Base-by-base conservation (phyloP, 1,140 invertebrate species). In the Achroia grisella region DNA sequence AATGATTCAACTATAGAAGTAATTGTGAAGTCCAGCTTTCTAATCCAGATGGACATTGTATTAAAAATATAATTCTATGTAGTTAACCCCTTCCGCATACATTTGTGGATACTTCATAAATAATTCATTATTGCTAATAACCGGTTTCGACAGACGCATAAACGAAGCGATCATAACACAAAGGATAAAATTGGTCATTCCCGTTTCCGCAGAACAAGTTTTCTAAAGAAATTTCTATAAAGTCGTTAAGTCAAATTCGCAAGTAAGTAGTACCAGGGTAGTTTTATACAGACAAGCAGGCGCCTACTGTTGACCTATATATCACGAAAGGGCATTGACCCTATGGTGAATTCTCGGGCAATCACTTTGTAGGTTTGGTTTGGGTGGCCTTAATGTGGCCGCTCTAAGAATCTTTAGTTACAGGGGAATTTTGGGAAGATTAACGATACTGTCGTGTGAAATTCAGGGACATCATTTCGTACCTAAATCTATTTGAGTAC, bases 301-400 rank as follows among this genome's bases (percentile, higher is more conserved):
- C 79, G 76, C 79, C 76, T 74, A 59, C 60, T 44, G 61, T 67
- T 83, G 76, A 83, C 79, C 79, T 70, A 83, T 80, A 79, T 80
- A 73, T 59, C 64, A 68, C 46, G 56, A 51, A 56, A 62, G 79
- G 73, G 62, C 75, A 67, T 77, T 79, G 71, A 83, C 75, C 73
- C 62, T 57, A 52, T 44, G 57, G 61, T 55, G 56, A 48, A 53
- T 61, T 64, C 62, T 69, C 62, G 63, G 57, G 67, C 48, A 50
- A 53, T 39, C 49, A 46, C 48, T 39, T 48, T 48, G 46, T 6
- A 23, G 17, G 2, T 23, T 23, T 23, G 17, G 17, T 23, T 23
- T 23, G 17, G 15, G 35, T 17, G 35, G 35, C 35, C 35, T 9
- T 37, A 15, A 37, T 37, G 35, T 23, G 4, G n/a, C 6, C 2